Evolutionary conservation across 2,888 invertebrate genomes (phyloP).

Genomic region (Oligia strigilis): DNA sequence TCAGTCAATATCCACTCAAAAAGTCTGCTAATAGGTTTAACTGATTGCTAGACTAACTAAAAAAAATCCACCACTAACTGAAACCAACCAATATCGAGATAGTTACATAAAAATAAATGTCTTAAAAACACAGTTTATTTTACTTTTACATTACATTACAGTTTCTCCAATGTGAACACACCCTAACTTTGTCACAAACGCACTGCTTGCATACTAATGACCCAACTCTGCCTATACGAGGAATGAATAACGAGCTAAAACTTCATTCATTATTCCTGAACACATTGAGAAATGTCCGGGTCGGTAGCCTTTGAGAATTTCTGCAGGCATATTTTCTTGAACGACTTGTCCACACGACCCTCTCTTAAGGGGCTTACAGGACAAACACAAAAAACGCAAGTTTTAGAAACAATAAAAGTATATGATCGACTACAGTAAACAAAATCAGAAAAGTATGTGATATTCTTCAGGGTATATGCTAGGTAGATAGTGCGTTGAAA

Average conservation of each 20-base stretch:
- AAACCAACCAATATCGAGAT: not conserved
- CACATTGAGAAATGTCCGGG: conserved; percentile 37
- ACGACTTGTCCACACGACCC: too few relatives aligned
- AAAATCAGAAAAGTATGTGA: too few relatives aligned
- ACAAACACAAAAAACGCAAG: too few relatives aligned
- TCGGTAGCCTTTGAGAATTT: conserved; percentile 23
- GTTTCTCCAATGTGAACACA: not conserved
- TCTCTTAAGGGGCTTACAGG: too few relatives aligned
- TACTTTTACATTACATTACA: not conserved
- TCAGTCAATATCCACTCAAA: not conserved
- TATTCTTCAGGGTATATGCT: too few relatives aligned
- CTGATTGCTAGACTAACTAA: too few relatives aligned
- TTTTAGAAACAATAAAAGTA: too few relatives aligned
- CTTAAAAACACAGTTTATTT: not conserved
- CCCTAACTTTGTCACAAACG: conserved; percentile 21
- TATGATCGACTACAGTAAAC: too few relatives aligned
- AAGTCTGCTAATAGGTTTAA: too few relatives aligned
- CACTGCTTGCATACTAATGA: conserved; percentile 58
- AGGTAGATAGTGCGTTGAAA: too few relatives aligned
- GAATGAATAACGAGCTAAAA: conserved; percentile 51
- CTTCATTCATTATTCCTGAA: conserved; percentile 57
- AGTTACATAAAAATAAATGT: not conserved
- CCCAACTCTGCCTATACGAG: conserved; percentile 21
- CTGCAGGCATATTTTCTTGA: conserved; percentile 5
- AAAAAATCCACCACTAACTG: not conserved